Evolutionary conservation across 2,113 vertebrate genomes (phyloP), one percentile per base, ranked within the genome.

Genomic region (Corythornis vintsioides): DNA sequence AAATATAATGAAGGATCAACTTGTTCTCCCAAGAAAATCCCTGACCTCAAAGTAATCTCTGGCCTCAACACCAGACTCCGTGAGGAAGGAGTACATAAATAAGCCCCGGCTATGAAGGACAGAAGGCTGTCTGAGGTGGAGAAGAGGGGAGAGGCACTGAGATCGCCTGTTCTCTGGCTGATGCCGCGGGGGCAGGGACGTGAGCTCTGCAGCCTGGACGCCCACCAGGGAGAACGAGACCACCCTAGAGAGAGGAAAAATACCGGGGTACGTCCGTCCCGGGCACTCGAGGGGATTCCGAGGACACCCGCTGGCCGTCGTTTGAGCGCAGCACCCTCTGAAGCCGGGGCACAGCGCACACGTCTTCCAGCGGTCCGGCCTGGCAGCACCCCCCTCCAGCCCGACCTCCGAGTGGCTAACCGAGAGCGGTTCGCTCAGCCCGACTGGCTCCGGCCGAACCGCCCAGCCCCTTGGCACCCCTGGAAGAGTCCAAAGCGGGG

Each of bases 41-140:
- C 43, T 45, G 79, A 48, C 5, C 22, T 26, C 80, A 25, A 6
- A 28, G 16, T 3, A 29, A 63, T 1, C 56, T 29, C 64, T 11
- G 19, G 10, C 55, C 38, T 26, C 65, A 8, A 5, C 26, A 31
- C 2, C 31, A 16, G 24, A 4, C 15, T 11, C 28, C 47, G 6
- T 0, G 5, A 5, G 1, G 10, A 25, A 15, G 16, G 60, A 5
- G 12, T 1, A 5, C 16, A 6, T 11, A 10, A 31, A 10, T 0
- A 5, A 25, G 11, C 63, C 20, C 19, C 59, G 28, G n/a, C 48
- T 9, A 10, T 47, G 10, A 26, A 3, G 2, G 6, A 3, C 26
- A 53, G 15, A 11, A 7, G 10, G 69, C 69, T 18, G 31, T 0
- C n/a, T 29, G 3, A 38, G 24, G 31, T 2, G 10, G 5, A 5